phyloP scores from a whole-genome alignment of 2,113 vertebrate species.

The Eulemur rufifrons region DNA sequence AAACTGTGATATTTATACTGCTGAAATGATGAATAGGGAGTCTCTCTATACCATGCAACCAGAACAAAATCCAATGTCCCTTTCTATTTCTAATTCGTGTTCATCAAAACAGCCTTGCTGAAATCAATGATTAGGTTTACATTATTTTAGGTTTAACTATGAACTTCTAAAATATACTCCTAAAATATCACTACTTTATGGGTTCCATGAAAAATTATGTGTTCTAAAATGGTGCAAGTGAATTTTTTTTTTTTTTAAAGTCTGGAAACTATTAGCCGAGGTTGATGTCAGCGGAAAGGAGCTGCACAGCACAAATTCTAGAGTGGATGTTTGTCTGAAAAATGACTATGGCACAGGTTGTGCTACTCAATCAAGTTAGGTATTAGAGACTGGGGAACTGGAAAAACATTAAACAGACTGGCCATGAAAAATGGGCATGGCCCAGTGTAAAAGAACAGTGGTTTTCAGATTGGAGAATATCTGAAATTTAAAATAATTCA shows the following conservation, averaged over 20 bases:
- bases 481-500: not conserved
- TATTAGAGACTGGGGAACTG: not conserved
- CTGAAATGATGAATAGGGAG: not conserved
- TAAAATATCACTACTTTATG: not conserved
- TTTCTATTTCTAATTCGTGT: not conserved
- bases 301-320: not conserved
- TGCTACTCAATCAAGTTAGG: not conserved
- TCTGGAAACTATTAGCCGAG: not conserved
- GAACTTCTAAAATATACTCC: not conserved
- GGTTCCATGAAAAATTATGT: not conserved
- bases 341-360: not conserved
- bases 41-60: not conserved
- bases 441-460: accelerated
- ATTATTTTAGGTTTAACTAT: not conserved
- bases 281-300: not conserved
- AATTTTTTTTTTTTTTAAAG: not conserved
- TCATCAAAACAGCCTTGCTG: not conserved
- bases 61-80: not conserved
- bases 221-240: not conserved
- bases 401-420: not conserved
- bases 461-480: not conserved
- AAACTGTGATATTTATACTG: too few species aligned
- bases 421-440: accelerated
- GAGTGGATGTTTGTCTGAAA: not conserved
- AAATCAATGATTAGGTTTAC: not conserved